Percentiles rank a stretch among this genome's conserved stretches.
These are phyloP conservation scores for Coccyzus lansbergi DNA, from an alignment of 2,797 vertebrate genomes.

Conservation along the genomic window DNA sequence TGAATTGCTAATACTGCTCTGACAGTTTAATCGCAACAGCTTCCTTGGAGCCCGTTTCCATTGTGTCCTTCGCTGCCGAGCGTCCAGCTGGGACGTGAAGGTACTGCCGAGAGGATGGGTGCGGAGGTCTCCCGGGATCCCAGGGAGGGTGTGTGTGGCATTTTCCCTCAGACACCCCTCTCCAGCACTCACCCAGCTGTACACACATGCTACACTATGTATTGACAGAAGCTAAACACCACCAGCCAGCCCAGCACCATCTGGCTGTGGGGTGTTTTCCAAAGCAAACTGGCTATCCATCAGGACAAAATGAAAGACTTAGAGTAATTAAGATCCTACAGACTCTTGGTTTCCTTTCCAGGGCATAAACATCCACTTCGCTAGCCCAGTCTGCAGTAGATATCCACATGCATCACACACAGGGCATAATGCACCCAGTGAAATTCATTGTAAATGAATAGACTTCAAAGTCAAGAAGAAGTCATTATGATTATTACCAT, in stretches of 20 bases:
- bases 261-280: not conserved
- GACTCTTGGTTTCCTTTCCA: not conserved
- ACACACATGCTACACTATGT: rapidly evolving
- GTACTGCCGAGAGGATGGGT: not conserved
- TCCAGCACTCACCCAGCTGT: not conserved
- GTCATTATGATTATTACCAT: not conserved
- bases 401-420: rapidly evolving
- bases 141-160: not conserved
- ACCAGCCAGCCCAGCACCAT: not conserved
- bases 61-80: not conserved
- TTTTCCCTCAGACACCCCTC: not conserved
- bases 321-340: not conserved
- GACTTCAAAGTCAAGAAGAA: not conserved
- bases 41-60: not conserved
- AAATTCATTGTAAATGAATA: not conserved
- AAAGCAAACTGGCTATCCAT: not conserved
- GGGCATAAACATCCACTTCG: not conserved
- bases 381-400: rapidly evolving
- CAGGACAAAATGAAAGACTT: not conserved
- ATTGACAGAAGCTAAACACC: not conserved
- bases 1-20: not conserved
- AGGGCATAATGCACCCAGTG: rapidly evolving
- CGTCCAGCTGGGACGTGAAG: not conserved
- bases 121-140: not conserved
- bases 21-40: not conserved